Evolutionary conservation across 2,797 vertebrate genomes (phyloP).

Genomic region (Spea hammondii): DNA sequence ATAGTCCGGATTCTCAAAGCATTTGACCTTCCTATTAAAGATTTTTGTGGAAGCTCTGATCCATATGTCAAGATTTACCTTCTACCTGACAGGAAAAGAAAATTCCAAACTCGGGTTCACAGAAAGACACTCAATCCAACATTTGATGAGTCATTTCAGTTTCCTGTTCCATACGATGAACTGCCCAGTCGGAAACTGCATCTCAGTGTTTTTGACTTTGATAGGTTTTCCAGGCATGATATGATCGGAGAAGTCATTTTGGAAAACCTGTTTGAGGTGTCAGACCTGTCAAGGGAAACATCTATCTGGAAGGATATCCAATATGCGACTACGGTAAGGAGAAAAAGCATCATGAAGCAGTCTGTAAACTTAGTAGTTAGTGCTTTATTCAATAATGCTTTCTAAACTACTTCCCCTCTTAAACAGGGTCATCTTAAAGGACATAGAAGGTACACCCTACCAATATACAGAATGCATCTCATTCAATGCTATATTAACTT

Average conservation of each 20-base stretch:
- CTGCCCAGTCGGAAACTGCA: constrained; percentile 87
- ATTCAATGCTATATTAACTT: no score
- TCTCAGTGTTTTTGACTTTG: constrained; percentile 96
- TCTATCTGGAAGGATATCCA: constrained; percentile 96
- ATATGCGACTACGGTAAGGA: constrained; percentile 90
- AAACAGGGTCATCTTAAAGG: no score
- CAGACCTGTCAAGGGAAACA: constrained; percentile 90
- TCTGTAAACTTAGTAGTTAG: no score
- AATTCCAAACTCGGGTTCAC: constrained; percentile 96
- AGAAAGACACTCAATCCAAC: constrained; percentile 96
- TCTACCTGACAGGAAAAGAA: constrained; percentile 92
- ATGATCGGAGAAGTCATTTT: constrained; percentile 97
- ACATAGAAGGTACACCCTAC: no score
- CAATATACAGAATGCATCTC: no score
- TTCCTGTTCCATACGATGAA: constrained; percentile 92
- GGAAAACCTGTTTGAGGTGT: constrained; percentile 92
- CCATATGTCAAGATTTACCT: constrained; percentile 98
- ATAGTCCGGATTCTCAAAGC: constrained; percentile 89
- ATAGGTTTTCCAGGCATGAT: constrained; percentile 93
- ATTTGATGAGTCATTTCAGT: constrained; percentile 92
- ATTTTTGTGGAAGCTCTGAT: constrained; percentile 95
- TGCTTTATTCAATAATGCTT: no score
- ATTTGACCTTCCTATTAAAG: constrained; percentile 92
- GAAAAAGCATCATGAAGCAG: no score
- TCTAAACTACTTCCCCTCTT: no score